Conservation (phyloP, 2,113 vertebrate genomes). For the Eublepharis macularius region DNA sequence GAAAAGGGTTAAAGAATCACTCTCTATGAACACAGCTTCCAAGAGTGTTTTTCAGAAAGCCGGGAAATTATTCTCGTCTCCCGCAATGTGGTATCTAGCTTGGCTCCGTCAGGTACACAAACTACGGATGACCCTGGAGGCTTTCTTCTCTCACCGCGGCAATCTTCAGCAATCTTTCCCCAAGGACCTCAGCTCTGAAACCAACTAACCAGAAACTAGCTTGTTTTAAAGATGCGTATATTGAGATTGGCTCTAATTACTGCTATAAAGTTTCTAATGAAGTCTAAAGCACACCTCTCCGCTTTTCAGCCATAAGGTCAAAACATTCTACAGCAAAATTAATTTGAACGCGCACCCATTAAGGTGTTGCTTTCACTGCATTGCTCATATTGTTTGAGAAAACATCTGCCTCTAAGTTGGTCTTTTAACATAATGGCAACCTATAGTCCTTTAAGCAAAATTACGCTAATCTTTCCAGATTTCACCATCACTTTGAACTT, state of each 20-base stretch:
- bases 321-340: not conserved
- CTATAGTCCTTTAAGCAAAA: constrained; percentile 10
- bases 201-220: not conserved
- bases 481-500: constrained; percentile 15
- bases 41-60: no score
- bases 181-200: not conserved
- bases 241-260: not conserved
- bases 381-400: constrained; percentile 35
- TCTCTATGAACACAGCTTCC: no score
- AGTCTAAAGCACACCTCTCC: not conserved
- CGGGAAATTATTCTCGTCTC: no score
- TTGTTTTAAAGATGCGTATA: not conserved
- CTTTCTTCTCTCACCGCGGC: no score
- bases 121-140: no score
- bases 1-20: no score
- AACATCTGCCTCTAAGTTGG: not conserved
- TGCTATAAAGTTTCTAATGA: constrained; percentile 16
- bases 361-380: constrained; percentile 35
- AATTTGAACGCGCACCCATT: constrained; percentile 43
- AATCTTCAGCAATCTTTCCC: not conserved
- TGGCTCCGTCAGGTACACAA: no score
- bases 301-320: not conserved
- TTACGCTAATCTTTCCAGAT: not conserved
- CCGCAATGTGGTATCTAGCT: no score
- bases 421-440: constrained; percentile 34